Evolutionary conservation across 2,888 invertebrate genomes (phyloP), one percentile per base, ranked within the genome.

Genomic region (Harmothoe impar): DNA sequence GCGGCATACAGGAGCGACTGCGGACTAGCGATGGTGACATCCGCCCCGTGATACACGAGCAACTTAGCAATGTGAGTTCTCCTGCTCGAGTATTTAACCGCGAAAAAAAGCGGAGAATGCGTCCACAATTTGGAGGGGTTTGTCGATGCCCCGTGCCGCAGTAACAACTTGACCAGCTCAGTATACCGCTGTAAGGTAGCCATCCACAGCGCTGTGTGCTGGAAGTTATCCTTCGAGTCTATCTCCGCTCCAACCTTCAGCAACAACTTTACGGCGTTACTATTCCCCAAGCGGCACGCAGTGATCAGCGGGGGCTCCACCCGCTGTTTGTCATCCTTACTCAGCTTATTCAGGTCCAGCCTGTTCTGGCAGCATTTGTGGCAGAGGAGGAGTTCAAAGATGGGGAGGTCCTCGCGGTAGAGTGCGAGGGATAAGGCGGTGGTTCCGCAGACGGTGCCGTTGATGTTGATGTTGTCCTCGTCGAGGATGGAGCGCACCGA

Each of bases 251-350:
- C 94, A 91, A 93, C 92, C 90, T 93, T 93, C 7, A 95, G 91
- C 29, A 96, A 93, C 25, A 94, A 92, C 29, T 93, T 92, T 33
- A 95, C 95, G n/a, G 95, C 95, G 91, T 94, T 94, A 86, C 93
- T 91, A 91, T 95, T 94, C 92, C 95, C 95, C 91, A 96, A 94
- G 51, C 96, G 94, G 91, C 95, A 95, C 15, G 96, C 95, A 56
- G 95, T 95, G 78, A 95, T 95, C 17, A 96, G 92, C 0, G 96
- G 96, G 17, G 96, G 95, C 91, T 96, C 96, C 51, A 95, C 92
- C 12, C 96, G 92, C 89, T 94, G 94, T 7, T 94, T 93, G 90
- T 94, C 94, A 92, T 96, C 95, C 89, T 94, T 94, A 91, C 95
- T 95, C 89, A 94, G 93, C 91, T 94, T 94, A 92, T 96, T 94